Evolutionary conservation across 2,888 invertebrate species (phyloP), one percentile per base, ranked within the genome.

Genomic region (Ischnura elegans): DNA sequence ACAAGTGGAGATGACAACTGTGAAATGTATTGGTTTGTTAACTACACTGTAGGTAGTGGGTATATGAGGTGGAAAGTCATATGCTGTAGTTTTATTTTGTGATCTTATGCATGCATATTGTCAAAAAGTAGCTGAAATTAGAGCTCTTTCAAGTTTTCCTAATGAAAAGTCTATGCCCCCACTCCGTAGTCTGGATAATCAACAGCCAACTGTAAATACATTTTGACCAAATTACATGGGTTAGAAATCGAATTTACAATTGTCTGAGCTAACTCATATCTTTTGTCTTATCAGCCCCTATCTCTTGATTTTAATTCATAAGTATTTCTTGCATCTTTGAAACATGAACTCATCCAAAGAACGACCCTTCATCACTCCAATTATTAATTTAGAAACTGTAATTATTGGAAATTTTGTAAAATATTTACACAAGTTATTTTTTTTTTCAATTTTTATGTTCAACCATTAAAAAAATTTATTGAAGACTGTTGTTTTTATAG

Each of bases 101-200:
- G 13, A 76, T 76, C 29, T 36, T 36, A 76, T 76, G 76, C 76
- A 76, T 76, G 76, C 76, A 76, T 36, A 61, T 76, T 76, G 76
- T 76, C 76, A 76, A 76, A 36, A 76, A 5, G 36, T 36, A 16
- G 29, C 76, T 76, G 76, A 76, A 36, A 76, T 76, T 36, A 76
- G 29, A 76, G 19, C 61, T 61, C 61, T 21, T n/a, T 76, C 36
- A 36, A 36, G n/a, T n/a, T 61, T 3, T 61, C n/a, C 25, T 61
- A 61, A 61, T 76, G 76, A 76, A 61, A 25, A 76, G 76, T 76
- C 76, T 76, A 76, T 76, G 76, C 76, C 76, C 76, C 76, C 76
- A 76, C 76, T 76, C 76, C 10, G 36, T 36, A 25, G 76, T 76
- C 76, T 76, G 76, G 76, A 76, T 76, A 76, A 76, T 76, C 76